Evolutionary conservation across 2,113 vertebrate genomes (phyloP).

Genomic region (Leucoraja erinaceus): DNA sequence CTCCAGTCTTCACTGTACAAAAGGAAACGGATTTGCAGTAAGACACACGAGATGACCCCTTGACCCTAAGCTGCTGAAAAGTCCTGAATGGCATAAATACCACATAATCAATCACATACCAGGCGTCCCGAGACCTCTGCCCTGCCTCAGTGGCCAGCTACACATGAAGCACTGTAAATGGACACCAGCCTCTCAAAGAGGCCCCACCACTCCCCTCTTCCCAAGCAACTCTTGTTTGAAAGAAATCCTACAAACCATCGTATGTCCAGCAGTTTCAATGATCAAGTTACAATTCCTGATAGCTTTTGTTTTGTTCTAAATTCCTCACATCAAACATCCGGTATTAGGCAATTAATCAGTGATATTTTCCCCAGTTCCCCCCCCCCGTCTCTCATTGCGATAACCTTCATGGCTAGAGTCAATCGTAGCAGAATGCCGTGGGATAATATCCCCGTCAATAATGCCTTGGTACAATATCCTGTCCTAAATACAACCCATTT

Average conservation of each 20-base stretch:
- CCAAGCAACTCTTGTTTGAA: constrained; percentile 43
- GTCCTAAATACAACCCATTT: background rate
- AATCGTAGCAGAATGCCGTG: background rate
- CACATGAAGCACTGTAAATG: constrained; percentile 81
- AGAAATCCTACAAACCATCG: background rate
- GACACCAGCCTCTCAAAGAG: constrained; percentile 65
- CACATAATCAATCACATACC: constrained; percentile 97
- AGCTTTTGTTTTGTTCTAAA: background rate
- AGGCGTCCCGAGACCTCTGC: constrained; percentile 67
- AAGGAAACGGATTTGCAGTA: constrained; percentile 90
- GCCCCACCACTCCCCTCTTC: constrained; percentile 56
- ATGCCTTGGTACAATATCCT: background rate
- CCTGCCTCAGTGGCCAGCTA: constrained; percentile 63
- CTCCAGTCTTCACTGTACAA: constrained; percentile 85
- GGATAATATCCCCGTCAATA: too few species aligned
- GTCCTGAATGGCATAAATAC: constrained; percentile 83
- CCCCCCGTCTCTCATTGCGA: background rate
- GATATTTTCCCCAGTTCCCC: background rate
- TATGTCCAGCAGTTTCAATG: background rate
- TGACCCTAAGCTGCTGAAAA: constrained; percentile 84
- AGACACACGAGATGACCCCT: constrained; percentile 82
- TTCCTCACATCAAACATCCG: background rate
- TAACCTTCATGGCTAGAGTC: background rate
- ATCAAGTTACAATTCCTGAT: constrained; percentile 9
- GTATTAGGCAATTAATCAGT: background rate